phyloP scores from a whole-genome alignment of 2,113 vertebrate species.

The Perognathus longimembris region DNA sequence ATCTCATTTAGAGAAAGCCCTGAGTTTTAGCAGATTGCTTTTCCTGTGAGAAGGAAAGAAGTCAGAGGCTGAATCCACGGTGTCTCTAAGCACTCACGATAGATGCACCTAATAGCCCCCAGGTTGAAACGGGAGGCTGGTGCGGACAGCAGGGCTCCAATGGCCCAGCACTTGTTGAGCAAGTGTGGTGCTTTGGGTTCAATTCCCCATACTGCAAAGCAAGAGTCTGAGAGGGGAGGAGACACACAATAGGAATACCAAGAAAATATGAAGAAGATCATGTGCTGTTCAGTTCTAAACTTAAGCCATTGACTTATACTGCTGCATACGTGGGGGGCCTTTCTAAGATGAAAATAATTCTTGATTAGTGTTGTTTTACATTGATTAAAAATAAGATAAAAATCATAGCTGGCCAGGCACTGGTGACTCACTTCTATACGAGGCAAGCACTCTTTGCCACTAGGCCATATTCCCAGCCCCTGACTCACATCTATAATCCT shows the following conservation, averaged over 20 bases:
- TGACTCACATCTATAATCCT: too few relatives aligned
- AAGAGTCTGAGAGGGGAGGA: too few relatives aligned
- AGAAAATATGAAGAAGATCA: neutral
- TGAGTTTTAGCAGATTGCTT: neutral
- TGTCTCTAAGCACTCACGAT: neutral
- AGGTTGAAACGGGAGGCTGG: neutral
- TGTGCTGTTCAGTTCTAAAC: neutral
- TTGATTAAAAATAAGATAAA: neutral
- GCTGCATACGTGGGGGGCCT: neutral
- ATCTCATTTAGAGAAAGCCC: neutral
- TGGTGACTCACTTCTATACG: too few relatives aligned
- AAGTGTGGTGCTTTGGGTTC: too few relatives aligned
- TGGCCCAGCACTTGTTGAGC: too few relatives aligned
- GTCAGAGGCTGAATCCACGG: rapidly evolving
- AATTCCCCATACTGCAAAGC: too few relatives aligned
- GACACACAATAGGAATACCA: neutral
- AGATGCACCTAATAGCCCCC: neutral
- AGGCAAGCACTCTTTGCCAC: too few relatives aligned
- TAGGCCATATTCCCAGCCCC: too few relatives aligned
- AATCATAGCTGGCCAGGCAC: too few relatives aligned
- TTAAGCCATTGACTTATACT: neutral
- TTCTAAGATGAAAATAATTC: neutral
- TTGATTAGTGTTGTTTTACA: conserved; percentile 34
- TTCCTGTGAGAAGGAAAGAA: too few relatives aligned
- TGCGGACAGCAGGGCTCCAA: too few relatives aligned